A percentile compares a stretch with the other conserved stretches of the same genome.
These are phyloP conservation scores for Amblyopsis rosae DNA, from an alignment of 2,113 vertebrate species.

Conservation along the genomic window DNA sequence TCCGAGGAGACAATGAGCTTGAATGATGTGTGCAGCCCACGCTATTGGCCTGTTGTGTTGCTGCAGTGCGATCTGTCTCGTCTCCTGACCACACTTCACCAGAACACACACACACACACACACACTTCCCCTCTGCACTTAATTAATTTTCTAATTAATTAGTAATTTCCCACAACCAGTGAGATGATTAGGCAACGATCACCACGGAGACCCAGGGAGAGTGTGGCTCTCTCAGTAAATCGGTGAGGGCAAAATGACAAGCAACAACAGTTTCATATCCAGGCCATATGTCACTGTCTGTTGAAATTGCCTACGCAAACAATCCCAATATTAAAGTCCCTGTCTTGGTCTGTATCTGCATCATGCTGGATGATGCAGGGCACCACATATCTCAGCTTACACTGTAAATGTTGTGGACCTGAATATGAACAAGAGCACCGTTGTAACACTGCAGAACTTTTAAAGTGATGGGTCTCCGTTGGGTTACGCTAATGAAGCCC, in stretches of 20 bases:
- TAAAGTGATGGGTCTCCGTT: constrained; percentile 16
- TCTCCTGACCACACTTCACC: too few species aligned
- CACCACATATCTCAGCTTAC: background rate
- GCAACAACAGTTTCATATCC: background rate
- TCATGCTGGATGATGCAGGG: background rate
- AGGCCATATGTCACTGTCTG: too few species aligned
- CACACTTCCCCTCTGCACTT: constrained; percentile 27
- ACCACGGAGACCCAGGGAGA: constrained; percentile 17
- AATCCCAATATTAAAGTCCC: too few species aligned
- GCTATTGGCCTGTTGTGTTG: too few species aligned
- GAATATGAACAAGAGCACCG: background rate
- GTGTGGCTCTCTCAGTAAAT: constrained; percentile 10
- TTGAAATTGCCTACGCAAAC: too few species aligned
- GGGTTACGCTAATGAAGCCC: constrained; percentile 12
- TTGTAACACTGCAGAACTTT: background rate
- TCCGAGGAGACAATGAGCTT: too few species aligned
- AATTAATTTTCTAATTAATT: constrained; percentile 61
- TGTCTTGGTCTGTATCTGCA: too few species aligned
- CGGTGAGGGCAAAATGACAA: constrained; percentile 9
- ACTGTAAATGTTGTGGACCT: background rate
- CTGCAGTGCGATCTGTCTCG: too few species aligned
- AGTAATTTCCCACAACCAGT: constrained; percentile 32
- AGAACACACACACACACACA: background rate
- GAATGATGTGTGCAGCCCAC: too few species aligned
- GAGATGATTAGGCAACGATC: constrained; percentile 40